Base-by-base conservation (phyloP, 2,797 vertebrate species). In the Coilia nasus region DNA sequence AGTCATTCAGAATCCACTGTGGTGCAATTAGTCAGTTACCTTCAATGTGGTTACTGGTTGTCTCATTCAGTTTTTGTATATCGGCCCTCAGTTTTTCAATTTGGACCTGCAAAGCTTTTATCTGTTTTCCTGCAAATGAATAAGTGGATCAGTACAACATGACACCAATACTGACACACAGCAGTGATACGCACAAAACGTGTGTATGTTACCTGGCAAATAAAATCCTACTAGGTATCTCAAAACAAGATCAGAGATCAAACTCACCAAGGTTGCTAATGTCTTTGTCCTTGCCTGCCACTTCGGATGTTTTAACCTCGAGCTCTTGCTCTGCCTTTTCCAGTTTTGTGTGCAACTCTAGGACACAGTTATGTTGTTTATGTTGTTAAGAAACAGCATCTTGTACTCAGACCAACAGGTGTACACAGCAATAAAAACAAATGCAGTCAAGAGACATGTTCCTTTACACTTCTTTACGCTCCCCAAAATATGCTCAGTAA, bases 21-120 rank as follows among this genome's bases (percentile, higher is more conserved):
- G 28, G 81, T 19, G 41, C 60, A 19, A 2, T 10, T 50, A 15
- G 1, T 83, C n/a, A 44, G 28, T 88, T 57, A 91, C 92, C 89
- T 91, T 0, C n/a, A 11, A 90, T 6, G 21, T 2, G 0, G 17
- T 2, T 7, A 41, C 86, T 23, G 0, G 11, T 47, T 35, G 0
- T 82, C 14, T 1, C 82, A 80, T 80, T 86, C 35, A 4, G 0
- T 0, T 57, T 56, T 0, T 9, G 2, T 12, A 91, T 0, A 21
- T 91, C 82, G 3, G 0, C 57, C 31, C 84, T 19, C 80, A 86
- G 64, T 3, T 1, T 12, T 6, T 21, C 23, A 35, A 84, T 6
- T 14, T 86, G 21, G 6, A 71, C 84, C 80, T 84, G 83, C 23
- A 84, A 17, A 4, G 6, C 2, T 46, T 19, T 44, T 17, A 86